Percentiles rank a stretch among this genome's conserved stretches.
These are phyloP conservation scores for Drosophila subquinaria DNA, from an alignment of 2,888 invertebrate species.

Conservation along the genomic window DNA sequence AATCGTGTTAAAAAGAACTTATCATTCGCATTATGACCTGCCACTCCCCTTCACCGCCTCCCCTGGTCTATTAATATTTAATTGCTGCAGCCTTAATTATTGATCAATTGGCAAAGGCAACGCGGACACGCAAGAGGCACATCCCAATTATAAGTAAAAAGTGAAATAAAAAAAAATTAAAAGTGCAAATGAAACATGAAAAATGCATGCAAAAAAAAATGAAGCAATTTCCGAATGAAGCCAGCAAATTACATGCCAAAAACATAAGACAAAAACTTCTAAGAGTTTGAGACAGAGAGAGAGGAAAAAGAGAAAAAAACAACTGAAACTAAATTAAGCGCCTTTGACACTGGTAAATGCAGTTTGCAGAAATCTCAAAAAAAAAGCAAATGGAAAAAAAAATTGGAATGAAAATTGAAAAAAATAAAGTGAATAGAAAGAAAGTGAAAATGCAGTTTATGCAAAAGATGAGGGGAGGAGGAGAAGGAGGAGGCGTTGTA, in stretches of 20 bases:
- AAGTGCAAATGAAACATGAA: slow-evolving; percentile 27
- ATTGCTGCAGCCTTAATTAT: slow-evolving; percentile 75
- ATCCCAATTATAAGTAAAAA: slow-evolving; percentile 49
- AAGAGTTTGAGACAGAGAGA: background rate
- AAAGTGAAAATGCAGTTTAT: slow-evolving; percentile 53
- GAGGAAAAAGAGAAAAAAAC: background rate
- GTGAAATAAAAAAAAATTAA: background rate
- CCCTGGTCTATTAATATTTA: slow-evolving; percentile 70
- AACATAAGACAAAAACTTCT: slow-evolving; percentile 61
- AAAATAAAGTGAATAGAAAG: slow-evolving; percentile 38
- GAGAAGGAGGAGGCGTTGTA: background rate
- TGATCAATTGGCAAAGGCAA: slow-evolving; percentile 66
- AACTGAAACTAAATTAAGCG: slow-evolving; percentile 74
- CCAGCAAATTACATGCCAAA: slow-evolving; percentile 76
- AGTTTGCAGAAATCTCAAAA: slow-evolving; percentile 49
- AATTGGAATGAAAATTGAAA: slow-evolving; percentile 61
- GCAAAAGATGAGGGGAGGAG: background rate
- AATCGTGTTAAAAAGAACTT: slow-evolving; percentile 77
- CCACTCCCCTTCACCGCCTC: background rate
- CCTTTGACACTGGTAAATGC: slow-evolving; percentile 80
- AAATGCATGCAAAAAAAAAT: slow-evolving; percentile 23
- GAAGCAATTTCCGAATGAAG: slow-evolving; percentile 73
- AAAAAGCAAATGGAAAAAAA: slow-evolving; percentile 13
- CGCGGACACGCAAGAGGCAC: slow-evolving; percentile 46
- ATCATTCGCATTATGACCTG: slow-evolving; percentile 63